Evolutionary conservation across 2,797 vertebrate genomes (phyloP), one percentile per base, ranked within the genome.

Genomic region (Myotis vivesi): DNA sequence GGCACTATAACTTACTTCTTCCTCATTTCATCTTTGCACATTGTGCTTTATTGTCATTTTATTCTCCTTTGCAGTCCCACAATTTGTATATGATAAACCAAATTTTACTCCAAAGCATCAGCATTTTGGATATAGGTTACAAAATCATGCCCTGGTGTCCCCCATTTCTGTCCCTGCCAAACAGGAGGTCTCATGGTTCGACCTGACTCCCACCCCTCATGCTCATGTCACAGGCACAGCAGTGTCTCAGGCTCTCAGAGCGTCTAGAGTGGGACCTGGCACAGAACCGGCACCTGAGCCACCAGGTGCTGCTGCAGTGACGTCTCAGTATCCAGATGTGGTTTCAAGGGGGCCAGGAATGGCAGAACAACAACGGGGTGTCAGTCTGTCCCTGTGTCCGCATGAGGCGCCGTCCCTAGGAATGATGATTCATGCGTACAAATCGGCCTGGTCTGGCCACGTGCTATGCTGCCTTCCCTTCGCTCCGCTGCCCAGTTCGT

Each of bases 311-410:
- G 30, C 62, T 87, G 28, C 72, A 96, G 94, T 13, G 93, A 91
- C 80, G 90, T 96, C 97, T 97, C 89, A 89, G 92, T 97, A 86
- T 97, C 94, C 93, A 97, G 72, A 19, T 57, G 44, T 93, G n/a
- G 41, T 88, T 96, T 94, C 86, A 85, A 93, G 77, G 85, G 91
- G 76, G 92, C 73, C 19, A 81, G 51, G 68, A 85, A 77, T 91
- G 46, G 88, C 92, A 95, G 72, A 71, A 89, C 46, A 85, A 62
- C 44, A 93, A 64, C 36, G 91, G 75, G 36, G 25, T 89, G 76
- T 90, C 96, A 62, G 66, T n/a, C 41, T 64, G 75, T 71, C 46
- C 87, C 94, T 28, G 22, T 87, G 89, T 97, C 91, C 22, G 51
- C 44, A 2, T 73, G 95, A 68, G 92, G 90, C 84, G 10, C 81